These are phyloP conservation scores for Phoebastria nigripes DNA, from an alignment of 2,797 vertebrate genomes.

Conservation along the genomic window DNA sequence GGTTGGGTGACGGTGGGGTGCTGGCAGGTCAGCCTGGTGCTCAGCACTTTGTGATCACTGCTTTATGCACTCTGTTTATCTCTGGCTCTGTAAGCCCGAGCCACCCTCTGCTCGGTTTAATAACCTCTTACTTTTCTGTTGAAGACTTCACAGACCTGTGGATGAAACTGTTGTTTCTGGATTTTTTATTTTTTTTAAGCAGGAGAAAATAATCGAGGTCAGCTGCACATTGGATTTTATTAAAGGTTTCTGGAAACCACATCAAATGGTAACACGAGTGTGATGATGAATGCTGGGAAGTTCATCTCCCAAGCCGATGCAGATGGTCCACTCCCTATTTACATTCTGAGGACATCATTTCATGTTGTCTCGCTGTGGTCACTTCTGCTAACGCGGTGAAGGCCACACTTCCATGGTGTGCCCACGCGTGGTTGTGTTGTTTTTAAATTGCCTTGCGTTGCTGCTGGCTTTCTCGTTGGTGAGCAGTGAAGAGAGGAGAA, in stretches of 20 bases:
- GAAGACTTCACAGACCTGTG: neutral
- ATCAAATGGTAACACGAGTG: neutral
- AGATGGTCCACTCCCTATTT: neutral
- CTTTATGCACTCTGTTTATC: fast-evolving
- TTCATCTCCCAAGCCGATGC: neutral
- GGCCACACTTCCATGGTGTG: neutral
- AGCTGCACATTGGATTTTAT: neutral
- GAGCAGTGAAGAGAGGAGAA: neutral
- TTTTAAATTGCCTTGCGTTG: neutral
- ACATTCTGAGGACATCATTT: neutral
- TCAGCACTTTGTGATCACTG: neutral
- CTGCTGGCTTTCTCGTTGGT: neutral
- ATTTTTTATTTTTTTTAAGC: neutral
- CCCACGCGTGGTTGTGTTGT: fast-evolving
- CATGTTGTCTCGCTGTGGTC: neutral
- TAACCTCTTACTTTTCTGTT: neutral
- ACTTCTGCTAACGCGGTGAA: neutral
- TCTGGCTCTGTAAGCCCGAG: neutral
- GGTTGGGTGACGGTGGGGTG: fast-evolving
- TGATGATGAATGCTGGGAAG: neutral
- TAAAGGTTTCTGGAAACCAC: neutral
- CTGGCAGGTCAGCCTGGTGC: neutral
- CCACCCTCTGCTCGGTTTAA: neutral
- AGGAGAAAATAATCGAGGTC: neutral
- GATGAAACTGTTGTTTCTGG: neutral